Conservation (phyloP, 2,888 invertebrate genomes). For the Hydriomena furcata region DNA sequence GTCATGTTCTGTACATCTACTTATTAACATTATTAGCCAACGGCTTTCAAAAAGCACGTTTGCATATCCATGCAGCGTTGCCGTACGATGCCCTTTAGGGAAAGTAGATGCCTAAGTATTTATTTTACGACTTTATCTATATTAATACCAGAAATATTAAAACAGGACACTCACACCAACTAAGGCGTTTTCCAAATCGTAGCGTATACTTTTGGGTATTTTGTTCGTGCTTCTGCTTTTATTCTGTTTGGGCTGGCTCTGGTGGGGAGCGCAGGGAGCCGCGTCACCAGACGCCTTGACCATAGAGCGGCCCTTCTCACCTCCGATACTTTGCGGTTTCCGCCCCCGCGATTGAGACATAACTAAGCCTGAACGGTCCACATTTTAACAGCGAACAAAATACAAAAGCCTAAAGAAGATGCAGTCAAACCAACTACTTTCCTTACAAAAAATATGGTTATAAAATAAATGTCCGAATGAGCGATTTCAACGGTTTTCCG, state of each 20-base stretch:
- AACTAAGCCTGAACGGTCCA: conserved; percentile 24
- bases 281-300: conserved; percentile 42
- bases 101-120: no score
- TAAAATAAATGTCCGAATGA: conserved; percentile 49
- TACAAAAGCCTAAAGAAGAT: conserved; percentile 21
- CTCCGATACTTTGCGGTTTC: conserved; percentile 32
- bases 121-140: no score
- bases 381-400: conserved; percentile 35
- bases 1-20: no score
- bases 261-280: conserved; percentile 17
- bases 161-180: conserved; percentile 58
- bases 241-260: conserved; percentile 33
- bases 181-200: conserved; percentile 72
- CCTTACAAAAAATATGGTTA: conserved; percentile 48
- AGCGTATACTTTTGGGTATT: conserved; percentile 63
- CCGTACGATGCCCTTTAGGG: no score
- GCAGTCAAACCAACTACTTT: conserved; percentile 30
- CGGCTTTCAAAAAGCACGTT: no score
- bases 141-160: no score
- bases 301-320: conserved; percentile 29
- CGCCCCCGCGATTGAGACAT: conserved; percentile 53
- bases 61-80: no score
- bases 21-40: no score
- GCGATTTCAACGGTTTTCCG: conserved; percentile 46
- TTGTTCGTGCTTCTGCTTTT: conserved; percentile 52